Evolutionary conservation across 2,888 invertebrate species (phyloP).

Genomic region (Tetragnatha montana): DNA sequence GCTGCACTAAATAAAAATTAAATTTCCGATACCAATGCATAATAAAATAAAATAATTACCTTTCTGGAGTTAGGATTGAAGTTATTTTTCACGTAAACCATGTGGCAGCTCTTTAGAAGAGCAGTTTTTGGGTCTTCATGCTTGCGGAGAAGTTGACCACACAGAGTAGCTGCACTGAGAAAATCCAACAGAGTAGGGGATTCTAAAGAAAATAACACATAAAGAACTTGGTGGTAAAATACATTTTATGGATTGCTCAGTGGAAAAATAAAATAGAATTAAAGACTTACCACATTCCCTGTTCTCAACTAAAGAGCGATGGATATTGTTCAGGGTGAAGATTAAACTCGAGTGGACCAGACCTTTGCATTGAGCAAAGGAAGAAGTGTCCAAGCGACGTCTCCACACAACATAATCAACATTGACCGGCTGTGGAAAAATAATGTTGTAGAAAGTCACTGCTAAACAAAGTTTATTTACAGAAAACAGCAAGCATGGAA

Average conservation of each 20-base stretch:
- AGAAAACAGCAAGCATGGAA: too few species aligned
- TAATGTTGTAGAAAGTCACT: not conserved
- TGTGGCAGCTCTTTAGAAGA: slow-evolving; percentile 80
- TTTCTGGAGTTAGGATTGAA: slow-evolving; percentile 74
- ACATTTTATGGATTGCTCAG: too few species aligned
- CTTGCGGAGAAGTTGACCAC: slow-evolving; percentile 81
- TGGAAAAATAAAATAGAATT: too few species aligned
- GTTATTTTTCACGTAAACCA: slow-evolving; percentile 82
- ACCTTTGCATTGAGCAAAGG: slow-evolving; percentile 53
- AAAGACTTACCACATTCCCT: slow-evolving; percentile 5
- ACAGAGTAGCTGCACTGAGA: slow-evolving; percentile 81
- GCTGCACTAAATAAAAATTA: not conserved
- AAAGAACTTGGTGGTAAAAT: too few species aligned
- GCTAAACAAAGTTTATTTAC: too few species aligned
- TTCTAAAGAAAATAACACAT: slow-evolving; percentile 75
- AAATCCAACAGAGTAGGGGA: slow-evolving; percentile 82
- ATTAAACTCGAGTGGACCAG: slow-evolving; percentile 36
- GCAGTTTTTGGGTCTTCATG: slow-evolving; percentile 80
- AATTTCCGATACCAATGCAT: not conserved
- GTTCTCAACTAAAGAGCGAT: slow-evolving; percentile 76
- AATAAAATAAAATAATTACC: slow-evolving; percentile 67
- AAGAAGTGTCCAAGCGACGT: not conserved
- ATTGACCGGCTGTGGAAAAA: slow-evolving; percentile 2
- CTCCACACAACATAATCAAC: slow-evolving; percentile 40
- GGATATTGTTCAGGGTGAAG: slow-evolving; percentile 73